Evolutionary conservation across 2,888 invertebrate species (phyloP).

Genomic region (Oscheius onirici): DNA sequence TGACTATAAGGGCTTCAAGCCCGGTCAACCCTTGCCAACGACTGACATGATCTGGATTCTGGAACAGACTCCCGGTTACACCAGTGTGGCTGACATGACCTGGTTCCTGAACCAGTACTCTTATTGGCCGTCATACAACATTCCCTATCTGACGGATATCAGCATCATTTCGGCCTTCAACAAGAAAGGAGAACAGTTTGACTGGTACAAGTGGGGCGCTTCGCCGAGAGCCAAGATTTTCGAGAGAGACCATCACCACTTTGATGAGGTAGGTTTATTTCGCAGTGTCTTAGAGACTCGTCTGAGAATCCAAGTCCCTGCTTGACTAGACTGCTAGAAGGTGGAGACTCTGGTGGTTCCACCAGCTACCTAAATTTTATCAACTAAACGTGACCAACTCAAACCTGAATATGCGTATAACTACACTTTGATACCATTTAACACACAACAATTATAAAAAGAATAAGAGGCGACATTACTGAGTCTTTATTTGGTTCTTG

Average conservation of each 20-base stretch:
- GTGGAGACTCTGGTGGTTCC: too few species aligned
- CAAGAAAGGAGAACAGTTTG: slow-evolving; percentile 71
- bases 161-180: slow-evolving; percentile 78
- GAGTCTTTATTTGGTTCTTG: too few species aligned
- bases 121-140: slow-evolving; percentile 83
- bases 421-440: too few species aligned
- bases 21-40: slow-evolving; percentile 72
- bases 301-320: too few species aligned
- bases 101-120: slow-evolving; percentile 73
- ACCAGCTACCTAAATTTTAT: too few species aligned
- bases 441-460: too few species aligned
- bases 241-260: slow-evolving; percentile 76
- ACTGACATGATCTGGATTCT: slow-evolving; percentile 79
- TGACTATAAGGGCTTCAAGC: slow-evolving; percentile 79
- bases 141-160: slow-evolving; percentile 78
- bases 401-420: too few species aligned
- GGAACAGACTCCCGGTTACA: slow-evolving; percentile 79
- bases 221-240: slow-evolving; percentile 72
- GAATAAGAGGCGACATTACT: too few species aligned
- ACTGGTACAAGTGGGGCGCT: slow-evolving; percentile 78
- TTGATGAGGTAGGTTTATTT: slow-evolving; percentile 75
- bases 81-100: slow-evolving; percentile 63
- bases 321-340: too few species aligned
- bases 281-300: too few species aligned
- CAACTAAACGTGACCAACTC: too few species aligned